Conservation (phyloP, 2,113 vertebrate species). For the Baryphthengus martii region DNA sequence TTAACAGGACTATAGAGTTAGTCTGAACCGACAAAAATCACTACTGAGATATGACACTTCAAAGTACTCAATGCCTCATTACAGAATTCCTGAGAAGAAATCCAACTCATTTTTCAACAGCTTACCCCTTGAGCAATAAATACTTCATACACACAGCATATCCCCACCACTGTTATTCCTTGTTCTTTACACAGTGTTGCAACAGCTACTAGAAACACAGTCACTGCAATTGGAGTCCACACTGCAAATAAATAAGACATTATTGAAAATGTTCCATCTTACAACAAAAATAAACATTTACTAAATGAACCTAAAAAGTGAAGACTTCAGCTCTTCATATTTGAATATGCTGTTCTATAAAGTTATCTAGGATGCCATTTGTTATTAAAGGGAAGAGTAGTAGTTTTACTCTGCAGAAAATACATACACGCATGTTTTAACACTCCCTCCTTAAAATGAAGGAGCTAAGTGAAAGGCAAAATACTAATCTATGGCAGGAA, state of each 20-base stretch:
- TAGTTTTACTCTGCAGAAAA: not conserved
- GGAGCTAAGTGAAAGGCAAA: not conserved
- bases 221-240: constrained; percentile 90
- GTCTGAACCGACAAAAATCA: not conserved
- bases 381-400: not conserved
- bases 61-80: not conserved
- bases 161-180: constrained; percentile 94
- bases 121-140: constrained; percentile 97
- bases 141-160: constrained; percentile 96
- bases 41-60: not conserved
- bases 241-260: constrained; percentile 73
- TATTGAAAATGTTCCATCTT: not conserved
- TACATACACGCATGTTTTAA: not conserved
- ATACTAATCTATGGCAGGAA: not conserved
- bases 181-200: constrained; percentile 97
- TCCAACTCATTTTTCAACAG: not conserved
- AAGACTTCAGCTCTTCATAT: not conserved
- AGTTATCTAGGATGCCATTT: not conserved
- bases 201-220: constrained; percentile 89
- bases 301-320: not conserved
- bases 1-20: not conserved
- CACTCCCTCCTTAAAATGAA: not conserved
- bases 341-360: not conserved
- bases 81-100: not conserved
- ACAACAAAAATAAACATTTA: not conserved